Percentiles rank a stretch among this genome's conserved stretches.
phyloP scores from a whole-genome alignment of 2,888 invertebrate genomes.

The Phortica magna region DNA sequence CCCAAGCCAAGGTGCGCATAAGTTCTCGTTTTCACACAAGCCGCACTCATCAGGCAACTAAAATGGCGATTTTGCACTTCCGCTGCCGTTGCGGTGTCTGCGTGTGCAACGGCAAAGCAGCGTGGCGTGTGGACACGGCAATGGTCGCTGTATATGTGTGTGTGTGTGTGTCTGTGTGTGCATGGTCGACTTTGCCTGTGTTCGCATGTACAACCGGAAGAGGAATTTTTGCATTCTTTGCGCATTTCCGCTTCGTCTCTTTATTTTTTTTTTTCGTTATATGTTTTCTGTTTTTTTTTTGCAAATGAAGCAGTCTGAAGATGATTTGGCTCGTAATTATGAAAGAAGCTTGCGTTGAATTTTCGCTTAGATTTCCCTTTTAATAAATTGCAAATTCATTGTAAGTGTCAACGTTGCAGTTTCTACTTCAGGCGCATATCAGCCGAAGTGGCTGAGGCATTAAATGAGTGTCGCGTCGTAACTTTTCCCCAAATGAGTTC shows the following conservation, averaged over 20 bases:
- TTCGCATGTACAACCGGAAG: slow-evolving; percentile 8
- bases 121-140: background rate
- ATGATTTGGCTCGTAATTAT: slow-evolving; percentile 9
- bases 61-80: slow-evolving; percentile 13
- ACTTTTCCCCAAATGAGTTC: background rate
- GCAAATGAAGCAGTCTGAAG: background rate
- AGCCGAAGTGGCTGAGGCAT: background rate
- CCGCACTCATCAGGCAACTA: background rate
- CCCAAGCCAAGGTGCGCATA: background rate
- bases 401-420: background rate
- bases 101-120: background rate
- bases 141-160: too few relatives aligned
- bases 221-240: slow-evolving; percentile 6
- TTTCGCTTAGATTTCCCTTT: background rate
- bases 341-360: slow-evolving; percentile 2
- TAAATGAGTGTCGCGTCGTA: background rate
- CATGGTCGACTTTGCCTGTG: background rate
- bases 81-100: background rate
- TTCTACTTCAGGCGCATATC: background rate
- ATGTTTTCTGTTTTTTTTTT: background rate
- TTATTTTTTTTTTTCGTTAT: background rate
- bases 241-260: background rate
- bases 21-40: background rate
- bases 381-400: background rate
- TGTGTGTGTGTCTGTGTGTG: background rate